Evolutionary conservation across 1,140 invertebrate species (phyloP), one percentile per base, ranked within the genome.

Genomic region (Chlorops oryzae): DNA sequence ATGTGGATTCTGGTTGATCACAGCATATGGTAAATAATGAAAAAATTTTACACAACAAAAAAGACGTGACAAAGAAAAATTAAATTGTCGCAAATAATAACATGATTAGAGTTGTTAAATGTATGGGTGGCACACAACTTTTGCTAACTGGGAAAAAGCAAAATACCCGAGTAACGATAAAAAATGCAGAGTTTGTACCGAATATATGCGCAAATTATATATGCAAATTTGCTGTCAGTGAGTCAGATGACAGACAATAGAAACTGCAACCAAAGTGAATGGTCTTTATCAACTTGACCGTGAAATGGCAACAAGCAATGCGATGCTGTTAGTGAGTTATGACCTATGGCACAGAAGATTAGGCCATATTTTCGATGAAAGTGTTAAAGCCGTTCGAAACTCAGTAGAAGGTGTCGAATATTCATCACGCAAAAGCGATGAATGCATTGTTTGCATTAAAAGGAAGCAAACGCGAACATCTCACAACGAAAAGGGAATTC

Each of bases 371-470:
- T 54, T 23, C 41, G 13, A 25, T 32, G 43, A 27, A n/a, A 18
- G 15, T 37, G 18, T 45, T 39, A 38, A 35, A 28, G 50, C 43
- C 20, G 6, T 41, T 9, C 42, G 13, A 32, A 51, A 40, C 25
- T 32, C 37, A n/a, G 15, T 10, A 21, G 18, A 6, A 23, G 49
- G 20, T 28, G 24, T 51, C 5, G 25, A 44, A 22, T 35, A 2
- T 25, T n/a, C 28, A 2, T 17, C 21, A 6, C 13, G 2, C 5
- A 42, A 54, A n/a, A 24, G 46, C 9, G 23, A 37, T 1, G 38
- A 48, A n/a, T 71, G 65, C 53, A 52, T 55, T 12, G 32, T 57
- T 12, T 71, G 67, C 47, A 24, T 49, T 18, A 51, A 66, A 50
- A 57, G 63, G 3, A 66, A 62, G 32, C 63, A 61, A 27, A 39